Evolutionary conservation across 2,113 vertebrate species (phyloP).

Genomic region (Empidonax alnorum): DNA sequence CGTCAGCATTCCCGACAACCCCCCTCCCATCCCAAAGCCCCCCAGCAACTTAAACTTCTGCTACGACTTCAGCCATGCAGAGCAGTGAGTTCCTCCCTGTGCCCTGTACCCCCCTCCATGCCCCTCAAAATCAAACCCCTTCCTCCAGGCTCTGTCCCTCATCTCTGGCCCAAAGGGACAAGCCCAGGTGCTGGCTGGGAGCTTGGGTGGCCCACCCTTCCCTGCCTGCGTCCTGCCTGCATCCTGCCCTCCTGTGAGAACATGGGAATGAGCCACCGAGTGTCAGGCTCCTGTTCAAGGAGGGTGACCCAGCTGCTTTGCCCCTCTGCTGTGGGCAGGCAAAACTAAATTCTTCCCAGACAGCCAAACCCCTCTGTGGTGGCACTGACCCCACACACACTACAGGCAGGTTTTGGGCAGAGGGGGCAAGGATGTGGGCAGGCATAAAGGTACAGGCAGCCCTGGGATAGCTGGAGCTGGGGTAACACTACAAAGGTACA

Average conservation of each 20-base stretch:
- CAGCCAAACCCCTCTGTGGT: background rate
- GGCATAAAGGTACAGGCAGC: background rate
- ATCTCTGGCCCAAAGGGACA: background rate
- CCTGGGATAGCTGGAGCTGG: background rate
- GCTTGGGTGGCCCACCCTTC: background rate
- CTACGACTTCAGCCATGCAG: constrained; percentile 90
- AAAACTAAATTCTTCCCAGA: background rate
- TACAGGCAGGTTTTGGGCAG: background rate
- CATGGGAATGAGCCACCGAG: background rate
- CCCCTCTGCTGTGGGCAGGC: too few species aligned
- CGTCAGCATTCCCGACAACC: constrained; percentile 86
- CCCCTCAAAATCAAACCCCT: background rate
- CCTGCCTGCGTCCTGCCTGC: background rate
- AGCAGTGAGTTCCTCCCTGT: constrained; percentile 74
- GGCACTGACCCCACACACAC: background rate
- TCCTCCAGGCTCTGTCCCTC: background rate
- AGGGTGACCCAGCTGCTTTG: background rate
- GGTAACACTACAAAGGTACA: background rate
- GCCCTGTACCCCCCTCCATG: fast-evolving
- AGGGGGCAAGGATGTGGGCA: background rate
- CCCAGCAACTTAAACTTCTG: constrained; percentile 97
- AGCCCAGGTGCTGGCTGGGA: background rate
- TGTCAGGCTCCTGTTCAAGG: background rate
- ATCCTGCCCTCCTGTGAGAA: background rate
- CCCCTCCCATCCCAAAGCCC: constrained; percentile 88